Base-by-base conservation (phyloP, 2,797 vertebrate genomes). In the Rhodeus uyekii region DNA sequence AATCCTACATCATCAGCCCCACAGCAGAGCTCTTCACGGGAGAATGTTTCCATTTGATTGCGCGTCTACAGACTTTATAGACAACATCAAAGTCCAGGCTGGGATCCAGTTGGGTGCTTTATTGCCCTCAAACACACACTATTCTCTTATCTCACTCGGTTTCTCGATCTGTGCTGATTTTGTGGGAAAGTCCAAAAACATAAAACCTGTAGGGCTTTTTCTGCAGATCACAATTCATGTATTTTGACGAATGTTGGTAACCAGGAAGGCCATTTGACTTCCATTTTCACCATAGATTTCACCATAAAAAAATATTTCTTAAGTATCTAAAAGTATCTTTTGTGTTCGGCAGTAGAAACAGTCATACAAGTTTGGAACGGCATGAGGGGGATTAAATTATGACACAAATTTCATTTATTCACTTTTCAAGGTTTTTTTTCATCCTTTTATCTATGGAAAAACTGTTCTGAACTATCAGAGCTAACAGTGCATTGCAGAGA, bases 141-240 rank as follows among this genome's bases (percentile, higher is more conserved):
- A 1, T 80, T 80, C 53, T 72, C 53, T 61, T 61, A 72, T 80
- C 78, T 71, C 36, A 29, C 10, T 69, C 46, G 69, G 22, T n/a
- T 68, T 69, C 48, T n/a, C 12, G 6, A 46, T 50, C 8, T 38
- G 32, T 34, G 60, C 44, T 77, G 24, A 8, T 77, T 63, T 38
- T 13, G 9, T 53, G 8, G 24, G 18, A 79, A 34, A n/a, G 65
- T 44, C 3, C 24, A n/a, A n/a, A n/a, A n/a, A n/a, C n/a, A n/a
- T n/a, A n/a, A 73, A 73, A 73, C 46, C 5, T 50, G 6, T 3
- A 32, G 16, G 24, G 5, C 8, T 27, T 38, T 2, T 44, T 71
- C 16, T 46, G 16, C 19, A 5, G 2, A 32, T 29, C 42, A 46
- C 8, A 8, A 42, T 58, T 12, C 8, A 44, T 14, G 18, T 27